phyloP scores from a whole-genome alignment of 2,888 invertebrate genomes.

The Druceiella hillmani region DNA sequence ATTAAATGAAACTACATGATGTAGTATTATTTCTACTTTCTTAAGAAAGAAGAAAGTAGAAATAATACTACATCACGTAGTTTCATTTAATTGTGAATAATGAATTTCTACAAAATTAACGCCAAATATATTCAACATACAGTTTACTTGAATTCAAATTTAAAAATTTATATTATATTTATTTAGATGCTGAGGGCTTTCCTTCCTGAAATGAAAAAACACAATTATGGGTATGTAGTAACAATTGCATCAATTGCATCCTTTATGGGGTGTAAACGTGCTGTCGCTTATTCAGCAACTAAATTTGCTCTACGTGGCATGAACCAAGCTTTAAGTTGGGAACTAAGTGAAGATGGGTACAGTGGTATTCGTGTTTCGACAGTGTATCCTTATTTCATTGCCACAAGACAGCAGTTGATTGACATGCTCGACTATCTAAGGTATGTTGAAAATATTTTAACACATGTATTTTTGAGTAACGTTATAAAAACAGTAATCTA shows the following conservation, averaged over 20 bases:
- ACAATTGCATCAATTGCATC: constrained; percentile 38
- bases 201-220: constrained; percentile 37
- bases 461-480: too few relatives aligned
- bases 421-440: constrained; percentile 32
- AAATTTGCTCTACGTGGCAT: constrained; percentile 42
- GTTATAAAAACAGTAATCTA: too few relatives aligned
- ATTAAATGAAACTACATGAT: too few relatives aligned
- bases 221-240: constrained; percentile 40
- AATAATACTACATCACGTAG: too few relatives aligned
- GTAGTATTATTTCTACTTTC: too few relatives aligned
- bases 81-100: too few relatives aligned
- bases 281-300: constrained; percentile 35
- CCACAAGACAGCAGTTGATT: constrained; percentile 33
- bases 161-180: too few relatives aligned
- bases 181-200: constrained; percentile 37
- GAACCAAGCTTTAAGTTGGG: constrained; percentile 29
- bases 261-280: constrained; percentile 26
- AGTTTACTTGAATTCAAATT: too few relatives aligned
- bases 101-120: too few relatives aligned
- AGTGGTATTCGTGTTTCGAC: constrained; percentile 24
- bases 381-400: constrained; percentile 39
- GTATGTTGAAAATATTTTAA: too few relatives aligned
- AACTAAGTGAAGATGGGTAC: neutral
- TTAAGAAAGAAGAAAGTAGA: too few relatives aligned
- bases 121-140: too few relatives aligned